Base-by-base conservation (phyloP, 2,888 invertebrate species). In the Abscondita cerata region DNA sequence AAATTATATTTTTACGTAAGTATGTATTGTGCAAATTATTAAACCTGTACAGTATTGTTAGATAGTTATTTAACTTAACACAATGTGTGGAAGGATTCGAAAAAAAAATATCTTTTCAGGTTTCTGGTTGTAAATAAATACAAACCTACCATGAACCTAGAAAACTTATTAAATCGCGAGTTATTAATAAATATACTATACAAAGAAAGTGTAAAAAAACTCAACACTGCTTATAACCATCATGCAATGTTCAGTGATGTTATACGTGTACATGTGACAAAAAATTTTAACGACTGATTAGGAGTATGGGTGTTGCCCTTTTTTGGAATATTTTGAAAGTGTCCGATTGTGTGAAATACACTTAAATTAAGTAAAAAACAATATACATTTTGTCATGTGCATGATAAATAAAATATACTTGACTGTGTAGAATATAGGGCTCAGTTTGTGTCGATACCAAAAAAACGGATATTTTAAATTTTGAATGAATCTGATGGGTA, bases 31-130 rank as follows among this genome's bases (percentile, higher is more conserved):
- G 47, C 52, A 52, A 47, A 34, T 58, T 38, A 31, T 16, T 40
- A 59, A 55, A n/a, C 55, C 20, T 61, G 60, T 61, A 61, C 60
- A 61, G 60, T 55, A 61, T 47, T 61, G 51, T 55, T 61, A 61
- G 60, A 31, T 61, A 60, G 54, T 59, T 51, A 53, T 60, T 60
- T 60, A 31, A 60, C 33, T 36, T 48, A 56, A 50, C 13, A 41
- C 41, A 15, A 16, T 36, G 11, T 36, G 11, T 9, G 2, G 41
- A 8, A 3, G 8, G 41, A 15, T n/a, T 41, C 41, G 12, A 15
- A 5, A 12, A 36, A 12, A n/a, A n/a, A n/a, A n/a, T n/a, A n/a
- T n/a, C n/a, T n/a, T n/a, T n/a, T n/a, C n/a, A n/a, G n/a, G n/a
- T n/a, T n/a, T n/a, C n/a, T n/a, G n/a, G n/a, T n/a, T n/a, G n/a